Percentiles rank a stretch among this genome's conserved stretches.
Conservation (phyloP, 2,797 vertebrate species). For the Acomys russatus region DNA sequence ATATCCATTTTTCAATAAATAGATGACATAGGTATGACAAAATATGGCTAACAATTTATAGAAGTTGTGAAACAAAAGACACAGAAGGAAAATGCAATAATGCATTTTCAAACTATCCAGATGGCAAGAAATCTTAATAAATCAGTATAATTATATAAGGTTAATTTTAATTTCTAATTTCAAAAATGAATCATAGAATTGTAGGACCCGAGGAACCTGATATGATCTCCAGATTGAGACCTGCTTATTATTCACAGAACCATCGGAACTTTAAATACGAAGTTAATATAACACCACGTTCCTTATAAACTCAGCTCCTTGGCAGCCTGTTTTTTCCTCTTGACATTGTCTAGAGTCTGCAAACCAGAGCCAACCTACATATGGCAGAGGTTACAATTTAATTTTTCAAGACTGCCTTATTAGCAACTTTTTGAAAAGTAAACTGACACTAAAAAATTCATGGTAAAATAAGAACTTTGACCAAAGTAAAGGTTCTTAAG, state of each 20-base stretch:
- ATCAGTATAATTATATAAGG: constrained; percentile 70
- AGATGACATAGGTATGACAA: not conserved
- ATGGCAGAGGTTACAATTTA: constrained; percentile 36
- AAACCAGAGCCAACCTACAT: not conserved
- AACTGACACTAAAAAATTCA: not conserved
- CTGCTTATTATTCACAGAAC: constrained; percentile 62
- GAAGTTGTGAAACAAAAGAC: constrained; percentile 65
- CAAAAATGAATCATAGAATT: constrained; percentile 66
- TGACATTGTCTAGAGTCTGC: not conserved
- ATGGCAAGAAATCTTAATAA: constrained; percentile 71
- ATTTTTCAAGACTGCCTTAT: constrained; percentile 28
- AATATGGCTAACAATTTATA: constrained; percentile 26
- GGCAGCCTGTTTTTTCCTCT: constrained; percentile 16
- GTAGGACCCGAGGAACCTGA: constrained; percentile 64
- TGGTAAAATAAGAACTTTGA: constrained; percentile 46
- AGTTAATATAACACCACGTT: not conserved
- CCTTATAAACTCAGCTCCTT: constrained; percentile 30
- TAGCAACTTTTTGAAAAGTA: constrained; percentile 11
- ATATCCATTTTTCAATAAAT: constrained; percentile 3
- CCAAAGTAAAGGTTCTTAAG: constrained; percentile 16
- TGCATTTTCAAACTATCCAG: constrained; percentile 58
- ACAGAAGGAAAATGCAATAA: constrained; percentile 41
- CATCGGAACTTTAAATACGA: constrained; percentile 41
- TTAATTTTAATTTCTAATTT: constrained; percentile 79
- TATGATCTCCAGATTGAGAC: constrained; percentile 32